Conservation (phyloP, 1,140 invertebrate species). For the Cyclina sinensis region DNA sequence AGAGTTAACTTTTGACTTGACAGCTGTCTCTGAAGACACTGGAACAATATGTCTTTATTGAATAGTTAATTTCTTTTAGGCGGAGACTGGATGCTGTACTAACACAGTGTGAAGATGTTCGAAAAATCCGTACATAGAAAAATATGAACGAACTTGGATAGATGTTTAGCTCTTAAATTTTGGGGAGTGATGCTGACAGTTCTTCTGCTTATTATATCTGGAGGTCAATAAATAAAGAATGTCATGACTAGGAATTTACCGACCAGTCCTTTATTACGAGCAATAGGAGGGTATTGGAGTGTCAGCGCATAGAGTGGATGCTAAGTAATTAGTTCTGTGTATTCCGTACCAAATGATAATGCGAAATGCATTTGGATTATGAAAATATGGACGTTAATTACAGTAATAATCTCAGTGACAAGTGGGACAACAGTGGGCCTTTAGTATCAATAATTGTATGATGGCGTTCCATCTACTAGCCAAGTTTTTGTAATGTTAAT, state of each 20-base stretch:
- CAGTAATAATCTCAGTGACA: not conserved
- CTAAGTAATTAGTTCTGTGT: not conserved
- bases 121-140: too few species aligned
- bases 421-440: not conserved
- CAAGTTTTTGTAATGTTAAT: not conserved
- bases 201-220: too few species aligned
- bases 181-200: too few species aligned
- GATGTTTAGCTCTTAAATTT: too few species aligned
- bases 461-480: not conserved
- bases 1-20: too few species aligned
- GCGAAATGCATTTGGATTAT: constrained; percentile 10
- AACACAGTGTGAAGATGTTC: too few species aligned
- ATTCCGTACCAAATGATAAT: not conserved
- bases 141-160: too few species aligned
- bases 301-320: not conserved
- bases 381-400: not conserved
- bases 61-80: too few species aligned
- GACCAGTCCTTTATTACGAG: not conserved
- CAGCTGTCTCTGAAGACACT: too few species aligned
- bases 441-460: not conserved
- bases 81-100: too few species aligned
- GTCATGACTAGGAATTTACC: not conserved
- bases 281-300: not conserved
- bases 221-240: too few species aligned
- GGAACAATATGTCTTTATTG: too few species aligned